Percentiles rank a stretch among this genome's conserved stretches.
Evolutionary conservation across 2,888 invertebrate species (phyloP).

Genomic region (Apotomis turbidana): DNA sequence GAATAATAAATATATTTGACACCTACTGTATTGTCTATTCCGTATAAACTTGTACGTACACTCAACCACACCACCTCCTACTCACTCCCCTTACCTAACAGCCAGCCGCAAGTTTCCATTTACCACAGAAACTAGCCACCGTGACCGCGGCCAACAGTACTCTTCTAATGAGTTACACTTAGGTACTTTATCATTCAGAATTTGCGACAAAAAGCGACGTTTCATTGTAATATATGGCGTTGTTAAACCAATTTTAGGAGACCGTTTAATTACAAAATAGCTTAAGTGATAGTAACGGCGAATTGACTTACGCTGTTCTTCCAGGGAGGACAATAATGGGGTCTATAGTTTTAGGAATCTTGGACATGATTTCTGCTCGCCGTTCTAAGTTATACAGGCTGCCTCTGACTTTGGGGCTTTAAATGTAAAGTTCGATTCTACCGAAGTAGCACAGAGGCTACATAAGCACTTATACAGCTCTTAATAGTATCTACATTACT

Average conservation of each 20-base stretch:
- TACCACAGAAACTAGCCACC: neutral
- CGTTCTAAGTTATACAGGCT: too few relatives aligned
- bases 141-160: neutral
- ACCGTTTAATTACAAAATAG: neutral
- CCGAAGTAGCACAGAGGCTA: too few relatives aligned
- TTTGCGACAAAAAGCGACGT: slow-evolving; percentile 14
- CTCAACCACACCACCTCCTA: neutral
- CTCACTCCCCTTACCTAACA: neutral
- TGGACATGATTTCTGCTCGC: too few relatives aligned
- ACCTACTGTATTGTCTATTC: slow-evolving; percentile 2
- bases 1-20: too few relatives aligned
- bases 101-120: neutral
- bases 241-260: neutral
- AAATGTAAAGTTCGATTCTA: too few relatives aligned
- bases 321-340: neutral
- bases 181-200: slow-evolving; percentile 7
- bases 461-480: too few relatives aligned
- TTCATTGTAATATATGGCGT: slow-evolving; percentile 17
- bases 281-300: neutral
- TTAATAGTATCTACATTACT: too few relatives aligned
- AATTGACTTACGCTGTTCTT: neutral
- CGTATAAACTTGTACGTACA: neutral
- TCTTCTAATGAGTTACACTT: slow-evolving; percentile 19
- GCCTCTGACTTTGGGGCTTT: too few relatives aligned
- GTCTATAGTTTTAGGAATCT: too few relatives aligned